Evolutionary conservation across 2,888 invertebrate genomes (phyloP), one percentile per base, ranked within the genome.

Genomic region (Trimorus sp.): DNA sequence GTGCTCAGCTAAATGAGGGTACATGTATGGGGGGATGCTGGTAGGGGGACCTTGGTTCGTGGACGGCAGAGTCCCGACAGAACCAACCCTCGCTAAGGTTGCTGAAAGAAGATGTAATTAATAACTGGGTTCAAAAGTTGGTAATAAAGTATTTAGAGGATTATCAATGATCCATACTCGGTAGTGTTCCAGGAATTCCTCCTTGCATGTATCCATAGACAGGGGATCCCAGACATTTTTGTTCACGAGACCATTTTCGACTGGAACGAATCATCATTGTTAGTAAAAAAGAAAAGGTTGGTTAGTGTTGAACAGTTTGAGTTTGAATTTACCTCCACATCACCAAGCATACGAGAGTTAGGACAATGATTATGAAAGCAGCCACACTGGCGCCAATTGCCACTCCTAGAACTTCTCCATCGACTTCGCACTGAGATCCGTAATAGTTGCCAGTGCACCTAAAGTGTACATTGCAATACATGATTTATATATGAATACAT

Each of bases 1-100:
- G n/a, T 96, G 97, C 89, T 98, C 97, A 0, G 97, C 96, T 65
- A 97, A 96, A 87, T 97, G 97, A 0, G 97, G 97, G 97, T 97
- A 97, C 87, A 91, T 87, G 88, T 97, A 97, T 0, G 96, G 96
- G 0, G 96, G 95, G 48, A 91, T 83, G 83, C 88, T 91, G 1
- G 89, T 85, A 2, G 91, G 91, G 16, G 90, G 90, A 9, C 91
- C 91, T 86, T 91, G 91, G 74, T 91, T 91, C 3, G 90, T 89
- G 0, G 91, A 91, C 8, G 90, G 90, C 48, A 91, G 77, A 38
- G 91, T 91, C 1, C 91, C 91, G 6, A 91, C 89, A 0, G 91
- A 91, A 63, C 91, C 91, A 26, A 91, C 91, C 59, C 91, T 89
- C 0, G 91, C 91, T 78, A 90, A 81, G 56, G 88, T 89, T 15